phyloP scores from a whole-genome alignment of 2,888 invertebrate species.

The Galerucella calmariensis region DNA sequence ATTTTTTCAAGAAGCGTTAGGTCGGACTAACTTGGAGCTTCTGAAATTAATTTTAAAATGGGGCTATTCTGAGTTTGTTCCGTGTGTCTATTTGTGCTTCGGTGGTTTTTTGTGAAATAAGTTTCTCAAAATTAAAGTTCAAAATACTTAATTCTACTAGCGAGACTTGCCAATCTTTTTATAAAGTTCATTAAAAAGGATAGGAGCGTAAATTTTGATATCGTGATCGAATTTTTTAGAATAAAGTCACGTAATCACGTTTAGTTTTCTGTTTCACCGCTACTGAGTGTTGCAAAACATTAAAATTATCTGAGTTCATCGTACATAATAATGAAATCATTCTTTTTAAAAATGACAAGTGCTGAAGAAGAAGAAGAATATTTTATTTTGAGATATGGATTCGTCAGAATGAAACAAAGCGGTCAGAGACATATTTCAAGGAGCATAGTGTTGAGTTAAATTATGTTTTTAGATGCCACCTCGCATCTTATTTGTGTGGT shows the following conservation, averaged over 20 bases:
- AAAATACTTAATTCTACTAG: neutral
- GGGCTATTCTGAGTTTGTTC: constrained; percentile 27
- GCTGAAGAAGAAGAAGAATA: no score
- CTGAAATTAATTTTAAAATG: constrained; percentile 9
- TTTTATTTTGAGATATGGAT: no score
- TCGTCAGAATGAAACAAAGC: no score
- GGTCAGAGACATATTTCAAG: no score
- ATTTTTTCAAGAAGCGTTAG: constrained; percentile 8
- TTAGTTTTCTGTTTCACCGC: constrained; percentile 22
- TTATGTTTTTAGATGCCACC: no score
- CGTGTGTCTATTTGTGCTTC: neutral
- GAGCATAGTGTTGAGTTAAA: no score
- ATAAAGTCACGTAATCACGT: constrained; percentile 6
- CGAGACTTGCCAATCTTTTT: constrained; percentile 21
- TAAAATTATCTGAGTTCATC: no score
- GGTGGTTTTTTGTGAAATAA: no score
- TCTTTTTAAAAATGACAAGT: no score
- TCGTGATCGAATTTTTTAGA: constrained; percentile 22
- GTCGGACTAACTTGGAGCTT: neutral
- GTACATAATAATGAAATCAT: no score
- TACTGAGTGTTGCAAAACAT: neutral
- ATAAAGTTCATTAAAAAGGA: constrained; percentile 22
- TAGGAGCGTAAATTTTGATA: constrained; percentile 17
- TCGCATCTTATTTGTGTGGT: no score
- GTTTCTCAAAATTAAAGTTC: no score